phyloP scores from a whole-genome alignment of 2,797 vertebrate species.

The Hypotaenidia philippensis region DNA sequence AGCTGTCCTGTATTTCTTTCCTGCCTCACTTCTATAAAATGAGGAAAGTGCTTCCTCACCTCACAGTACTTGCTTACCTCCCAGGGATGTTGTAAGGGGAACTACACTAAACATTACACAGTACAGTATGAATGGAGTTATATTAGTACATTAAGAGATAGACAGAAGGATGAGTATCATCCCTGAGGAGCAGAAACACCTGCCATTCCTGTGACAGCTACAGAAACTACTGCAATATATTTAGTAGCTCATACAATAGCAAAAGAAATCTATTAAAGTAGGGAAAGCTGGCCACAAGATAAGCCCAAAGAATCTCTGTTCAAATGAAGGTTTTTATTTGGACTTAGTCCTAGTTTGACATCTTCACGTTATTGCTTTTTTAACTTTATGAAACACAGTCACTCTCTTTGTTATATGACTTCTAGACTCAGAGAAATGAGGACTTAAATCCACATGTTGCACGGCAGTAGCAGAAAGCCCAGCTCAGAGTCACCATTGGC shows the following conservation, averaged over 20 bases:
- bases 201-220: background rate
- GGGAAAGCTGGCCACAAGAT: background rate
- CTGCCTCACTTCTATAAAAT: background rate
- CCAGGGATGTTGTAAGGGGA: background rate
- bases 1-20: background rate
- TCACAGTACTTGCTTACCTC: background rate
- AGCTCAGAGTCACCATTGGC: background rate
- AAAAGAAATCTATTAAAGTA: background rate
- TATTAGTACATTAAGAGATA: background rate
- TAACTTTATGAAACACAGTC: background rate
- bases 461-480: background rate
- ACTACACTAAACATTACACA: background rate
- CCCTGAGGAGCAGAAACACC: background rate
- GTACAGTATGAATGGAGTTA: background rate
- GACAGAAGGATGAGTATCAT: constrained; percentile 7
- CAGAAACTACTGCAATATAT: background rate
- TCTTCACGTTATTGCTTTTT: background rate
- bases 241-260: background rate
- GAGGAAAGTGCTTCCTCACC: background rate
- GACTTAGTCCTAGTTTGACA: background rate
- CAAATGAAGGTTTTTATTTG: background rate
- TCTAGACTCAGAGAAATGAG: background rate
- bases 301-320: background rate
- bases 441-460: background rate
- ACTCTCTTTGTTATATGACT: background rate